Base-by-base conservation (phyloP, 2,888 invertebrate species). In the Abrostola triplasia region DNA sequence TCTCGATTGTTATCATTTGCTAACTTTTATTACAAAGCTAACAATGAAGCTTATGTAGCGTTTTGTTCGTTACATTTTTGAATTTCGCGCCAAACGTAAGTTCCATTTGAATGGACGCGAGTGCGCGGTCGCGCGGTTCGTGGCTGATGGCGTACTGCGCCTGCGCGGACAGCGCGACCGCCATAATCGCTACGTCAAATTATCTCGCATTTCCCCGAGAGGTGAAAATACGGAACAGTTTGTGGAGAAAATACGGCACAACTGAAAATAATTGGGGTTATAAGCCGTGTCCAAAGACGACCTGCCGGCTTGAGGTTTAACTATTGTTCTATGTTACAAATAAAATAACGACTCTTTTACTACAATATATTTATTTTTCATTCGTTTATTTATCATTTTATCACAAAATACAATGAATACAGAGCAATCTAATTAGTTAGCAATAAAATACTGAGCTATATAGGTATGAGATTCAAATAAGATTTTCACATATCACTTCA, bases 161-260 rank as follows among this genome's bases (percentile, higher is more conserved):
- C 73, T 77, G 81, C 85, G 84, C 83, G 74, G 69, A 58, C 73
- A 62, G 70, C 79, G 73, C 79, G 75, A 79, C 84, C 76, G 84
- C 85, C 85, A 86, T 91, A 87, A 90, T 89, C 85, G 85, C 81
- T 81, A 85, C 92, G 89, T 88, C 84, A 87, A 92, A 91, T 91
- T 90, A 89, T 83, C 88, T 89, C 83, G 85, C 90, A 90, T 93
- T 93, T 92, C 91, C 90, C 91, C 88, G 75, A 82, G 89, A 89
- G 87, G 85, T 89, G 88, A 91, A 91, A 92, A 92, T 92, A 91
- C 90, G 85, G 88, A 90, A 88, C 88, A 82, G 84, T 84, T 89
- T 86, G 85, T 85, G 82, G 89, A 89, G 92, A 92, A 93, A 92
- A 93, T 88, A 79, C 84, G 75, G 83, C 85, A 82, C 85, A 81